Percentiles rank a stretch among this genome's conserved stretches.
Evolutionary conservation across 2,113 vertebrate genomes (phyloP).

Genomic region (Bagarius yarrelli): DNA sequence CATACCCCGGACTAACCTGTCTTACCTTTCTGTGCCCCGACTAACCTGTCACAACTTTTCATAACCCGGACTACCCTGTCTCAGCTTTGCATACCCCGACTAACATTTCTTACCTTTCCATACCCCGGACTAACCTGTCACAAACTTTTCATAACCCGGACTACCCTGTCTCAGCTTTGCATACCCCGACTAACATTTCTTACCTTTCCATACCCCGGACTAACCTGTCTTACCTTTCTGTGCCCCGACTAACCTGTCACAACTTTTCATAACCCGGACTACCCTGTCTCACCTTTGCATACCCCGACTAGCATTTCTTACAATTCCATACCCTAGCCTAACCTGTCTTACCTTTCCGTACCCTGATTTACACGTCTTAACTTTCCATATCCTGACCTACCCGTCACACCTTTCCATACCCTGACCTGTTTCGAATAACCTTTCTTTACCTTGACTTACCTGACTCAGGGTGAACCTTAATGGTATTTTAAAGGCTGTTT

Average conservation of each 20-base stretch:
- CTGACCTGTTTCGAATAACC: not conserved
- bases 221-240: not conserved
- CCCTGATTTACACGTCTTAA: not conserved
- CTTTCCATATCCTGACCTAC: not conserved
- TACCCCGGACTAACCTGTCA: not conserved
- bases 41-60: not conserved
- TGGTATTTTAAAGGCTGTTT: slow-evolving; percentile 18
- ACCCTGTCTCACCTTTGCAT: not conserved
- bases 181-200: not conserved
- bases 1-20: not conserved
- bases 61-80: not conserved
- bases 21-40: not conserved
- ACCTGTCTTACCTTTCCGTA: not conserved
- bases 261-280: not conserved
- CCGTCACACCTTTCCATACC: not conserved
- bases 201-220: not conserved
- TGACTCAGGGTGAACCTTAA: not conserved
- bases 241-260: not conserved
- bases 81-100: not conserved
- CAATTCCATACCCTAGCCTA: not conserved
- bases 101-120: not conserved
- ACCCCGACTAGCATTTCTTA: not conserved
- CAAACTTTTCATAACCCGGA: not conserved
- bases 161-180: not conserved
- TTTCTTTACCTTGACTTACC: slow-evolving; percentile 6